These are phyloP conservation scores for Chymomyza caudatula DNA, from an alignment of 2,888 invertebrate genomes.

Conservation along the genomic window DNA sequence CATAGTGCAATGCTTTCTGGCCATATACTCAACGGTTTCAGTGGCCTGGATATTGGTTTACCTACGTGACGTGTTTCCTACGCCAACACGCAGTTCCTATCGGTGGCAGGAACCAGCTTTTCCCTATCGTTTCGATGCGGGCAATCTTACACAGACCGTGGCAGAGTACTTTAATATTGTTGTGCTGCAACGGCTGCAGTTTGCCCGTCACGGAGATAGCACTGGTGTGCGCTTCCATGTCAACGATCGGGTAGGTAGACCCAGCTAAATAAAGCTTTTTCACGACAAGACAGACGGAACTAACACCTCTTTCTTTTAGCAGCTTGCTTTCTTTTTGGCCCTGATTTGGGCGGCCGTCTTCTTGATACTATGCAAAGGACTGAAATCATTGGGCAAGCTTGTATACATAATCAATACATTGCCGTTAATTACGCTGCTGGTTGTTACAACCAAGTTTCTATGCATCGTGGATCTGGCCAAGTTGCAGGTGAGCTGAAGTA, in stretches of 20 bases:
- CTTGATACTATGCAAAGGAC: slow-evolving; percentile 90
- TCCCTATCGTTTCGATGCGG: slow-evolving; percentile 81
- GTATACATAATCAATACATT: slow-evolving; percentile 88
- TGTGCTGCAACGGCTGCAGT: slow-evolving; percentile 82
- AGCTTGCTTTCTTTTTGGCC: slow-evolving; percentile 92
- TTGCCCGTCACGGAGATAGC: slow-evolving; percentile 74
- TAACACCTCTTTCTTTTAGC: slow-evolving; percentile 79
- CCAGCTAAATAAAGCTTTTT: not conserved
- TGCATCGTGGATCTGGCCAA: slow-evolving; percentile 68
- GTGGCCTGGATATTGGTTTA: slow-evolving; percentile 95
- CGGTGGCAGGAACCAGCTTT: slow-evolving; percentile 72
- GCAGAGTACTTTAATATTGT: slow-evolving; percentile 91
- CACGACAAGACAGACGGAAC: slow-evolving; percentile 12
- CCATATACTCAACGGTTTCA: slow-evolving; percentile 91
- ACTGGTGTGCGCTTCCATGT: slow-evolving; percentile 72
- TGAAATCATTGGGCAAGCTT: slow-evolving; percentile 80
- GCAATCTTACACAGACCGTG: slow-evolving; percentile 85
- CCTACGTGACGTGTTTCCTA: slow-evolving; percentile 90
- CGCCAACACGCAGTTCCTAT: slow-evolving; percentile 43
- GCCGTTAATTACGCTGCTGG: slow-evolving; percentile 84
- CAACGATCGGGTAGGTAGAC: slow-evolving; percentile 73
- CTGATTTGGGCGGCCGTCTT: slow-evolving; percentile 95
- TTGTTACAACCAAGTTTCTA: slow-evolving; percentile 69
- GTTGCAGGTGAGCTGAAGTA: slow-evolving; percentile 54
- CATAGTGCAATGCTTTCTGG: slow-evolving; percentile 87